Evolutionary conservation across 2,113 vertebrate genomes (phyloP).

Genomic region (Mormyrus lacerda): DNA sequence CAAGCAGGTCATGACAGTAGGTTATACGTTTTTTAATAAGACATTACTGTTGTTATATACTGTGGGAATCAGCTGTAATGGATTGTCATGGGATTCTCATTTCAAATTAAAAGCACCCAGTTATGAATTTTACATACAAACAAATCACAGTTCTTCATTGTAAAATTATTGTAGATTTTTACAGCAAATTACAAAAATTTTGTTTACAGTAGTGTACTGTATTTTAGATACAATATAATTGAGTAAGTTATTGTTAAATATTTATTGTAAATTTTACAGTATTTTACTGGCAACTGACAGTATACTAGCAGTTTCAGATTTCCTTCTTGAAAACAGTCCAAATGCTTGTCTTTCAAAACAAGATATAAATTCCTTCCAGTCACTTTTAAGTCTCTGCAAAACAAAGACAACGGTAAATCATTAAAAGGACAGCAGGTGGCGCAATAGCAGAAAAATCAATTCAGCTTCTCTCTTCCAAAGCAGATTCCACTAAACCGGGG

Average conservation of each 20-base stretch:
- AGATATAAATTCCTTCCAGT: not conserved
- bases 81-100: not conserved
- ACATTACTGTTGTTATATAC: not conserved
- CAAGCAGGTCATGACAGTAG: no score
- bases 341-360: not conserved
- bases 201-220: not conserved
- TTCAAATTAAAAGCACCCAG: not conserved
- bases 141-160: not conserved
- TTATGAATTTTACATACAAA: not conserved
- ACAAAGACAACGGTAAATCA: not conserved
- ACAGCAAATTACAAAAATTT: not conserved
- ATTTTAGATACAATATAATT: not conserved
- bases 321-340: not conserved
- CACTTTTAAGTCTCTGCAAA: not conserved
- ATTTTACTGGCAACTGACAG: not conserved
- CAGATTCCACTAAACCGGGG: not conserved
- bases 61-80: not conserved
- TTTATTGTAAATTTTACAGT: not conserved
- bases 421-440: not conserved
- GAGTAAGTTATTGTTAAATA: not conserved
- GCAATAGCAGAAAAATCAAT: constrained; percentile 1
- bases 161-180: not conserved
- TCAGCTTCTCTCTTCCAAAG: not conserved
- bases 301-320: not conserved
- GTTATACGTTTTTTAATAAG: not conserved